Evolutionary conservation across 2,797 vertebrate species (phyloP).

Genomic region (Oophaga sylvatica): DNA sequence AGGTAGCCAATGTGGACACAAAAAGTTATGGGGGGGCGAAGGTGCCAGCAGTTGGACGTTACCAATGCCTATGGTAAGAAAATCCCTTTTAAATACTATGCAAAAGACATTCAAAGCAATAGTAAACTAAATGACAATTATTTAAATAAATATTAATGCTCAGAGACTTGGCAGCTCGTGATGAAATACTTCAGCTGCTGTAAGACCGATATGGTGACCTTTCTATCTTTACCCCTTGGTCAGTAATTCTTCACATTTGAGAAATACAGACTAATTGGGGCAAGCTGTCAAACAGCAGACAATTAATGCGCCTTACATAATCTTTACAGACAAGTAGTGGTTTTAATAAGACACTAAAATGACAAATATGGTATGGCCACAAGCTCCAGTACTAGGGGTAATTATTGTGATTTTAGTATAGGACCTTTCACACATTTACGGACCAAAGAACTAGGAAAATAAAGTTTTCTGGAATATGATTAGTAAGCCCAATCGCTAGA

Average conservation of each 20-base stretch:
- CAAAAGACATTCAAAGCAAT: background rate
- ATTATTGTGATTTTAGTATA: background rate
- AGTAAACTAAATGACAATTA: background rate
- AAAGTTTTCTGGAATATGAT: background rate
- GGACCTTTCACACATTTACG: background rate
- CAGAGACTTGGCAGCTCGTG: background rate
- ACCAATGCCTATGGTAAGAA: background rate
- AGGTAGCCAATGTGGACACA: too few species aligned
- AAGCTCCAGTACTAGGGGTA: background rate
- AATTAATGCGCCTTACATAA: constrained; percentile 38
- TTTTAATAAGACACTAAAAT: background rate
- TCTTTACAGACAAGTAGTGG: constrained; percentile 16
- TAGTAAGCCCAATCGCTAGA: background rate
- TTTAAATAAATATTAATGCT: background rate
- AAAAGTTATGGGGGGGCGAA: too few species aligned
- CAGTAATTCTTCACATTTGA: constrained; percentile 16
- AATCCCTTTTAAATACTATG: background rate
- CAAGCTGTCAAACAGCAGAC: constrained; percentile 40
- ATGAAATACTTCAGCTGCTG: constrained; percentile 13
- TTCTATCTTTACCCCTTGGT: constrained; percentile 30
- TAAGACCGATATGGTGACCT: constrained; percentile 4
- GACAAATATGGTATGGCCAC: background rate
- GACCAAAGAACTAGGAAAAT: background rate
- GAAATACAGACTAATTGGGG: constrained; percentile 44
- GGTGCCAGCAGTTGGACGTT: too few species aligned